A percentile compares a stretch with the other conserved stretches of the same genome.
phyloP scores from a whole-genome alignment of 2,888 invertebrate species.

The Melitaea athalia region DNA sequence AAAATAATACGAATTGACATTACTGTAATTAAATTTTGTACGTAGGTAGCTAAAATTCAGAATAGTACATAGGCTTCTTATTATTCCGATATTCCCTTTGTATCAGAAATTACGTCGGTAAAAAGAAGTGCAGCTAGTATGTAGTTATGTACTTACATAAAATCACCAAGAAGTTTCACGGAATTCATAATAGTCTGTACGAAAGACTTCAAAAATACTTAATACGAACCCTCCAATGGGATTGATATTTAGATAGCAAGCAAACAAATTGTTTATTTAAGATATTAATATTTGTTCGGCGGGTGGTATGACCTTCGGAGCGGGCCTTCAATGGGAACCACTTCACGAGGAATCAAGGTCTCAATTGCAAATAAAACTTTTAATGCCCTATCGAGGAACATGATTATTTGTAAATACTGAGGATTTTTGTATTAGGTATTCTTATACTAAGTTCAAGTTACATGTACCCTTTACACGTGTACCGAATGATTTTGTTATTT shows the following conservation, averaged over 20 bases:
- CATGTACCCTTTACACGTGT: not conserved
- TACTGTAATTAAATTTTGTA: no score
- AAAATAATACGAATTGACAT: no score
- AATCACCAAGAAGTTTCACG: not conserved
- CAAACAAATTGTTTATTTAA: conserved; percentile 59
- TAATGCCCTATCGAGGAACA: not conserved
- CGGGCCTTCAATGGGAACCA: conserved; percentile 27
- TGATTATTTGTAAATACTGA: not conserved
- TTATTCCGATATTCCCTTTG: not conserved
- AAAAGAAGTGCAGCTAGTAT: not conserved
- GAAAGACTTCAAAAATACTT: conserved; percentile 24
- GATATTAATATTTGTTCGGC: conserved; percentile 61
- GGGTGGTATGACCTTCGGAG: conserved; percentile 59
- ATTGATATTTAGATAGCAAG: conserved; percentile 39
- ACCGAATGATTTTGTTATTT: not conserved
- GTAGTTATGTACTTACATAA: not conserved
- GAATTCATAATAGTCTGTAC: not conserved
- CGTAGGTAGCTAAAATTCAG: no score
- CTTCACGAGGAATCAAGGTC: conserved; percentile 17
- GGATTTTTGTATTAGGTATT: not conserved
- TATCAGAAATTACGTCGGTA: not conserved
- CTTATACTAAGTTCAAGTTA: not conserved
- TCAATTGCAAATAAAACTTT: conserved; percentile 17
- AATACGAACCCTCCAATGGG: conserved; percentile 50
- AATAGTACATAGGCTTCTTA: no score